Conservation (phyloP, 2,888 invertebrate genomes). For the Dorcus hopei region DNA sequence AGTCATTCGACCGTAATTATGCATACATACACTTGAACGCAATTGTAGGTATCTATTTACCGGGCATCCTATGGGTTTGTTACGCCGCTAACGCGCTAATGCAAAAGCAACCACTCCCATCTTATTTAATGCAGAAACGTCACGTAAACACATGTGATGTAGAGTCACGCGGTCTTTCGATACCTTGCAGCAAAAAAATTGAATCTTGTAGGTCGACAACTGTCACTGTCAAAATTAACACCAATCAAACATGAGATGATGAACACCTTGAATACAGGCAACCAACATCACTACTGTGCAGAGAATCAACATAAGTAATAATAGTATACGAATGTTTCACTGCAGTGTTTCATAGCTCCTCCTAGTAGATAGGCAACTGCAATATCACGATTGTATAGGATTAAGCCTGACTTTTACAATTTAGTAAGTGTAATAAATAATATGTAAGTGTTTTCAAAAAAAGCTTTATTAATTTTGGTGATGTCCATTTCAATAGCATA, state of each 20-base stretch:
- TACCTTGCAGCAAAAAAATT: slow-evolving; percentile 1
- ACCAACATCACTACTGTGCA: neutral
- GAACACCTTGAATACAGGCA: neutral
- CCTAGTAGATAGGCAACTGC: too few species aligned
- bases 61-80: slow-evolving; percentile 5
- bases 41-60: slow-evolving; percentile 1
- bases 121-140: slow-evolving; percentile 20
- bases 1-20: slow-evolving; percentile 10
- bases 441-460: too few species aligned
- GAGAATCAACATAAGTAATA: too few species aligned
- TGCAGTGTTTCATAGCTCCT: too few species aligned
- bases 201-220: neutral
- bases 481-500: too few species aligned
- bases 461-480: too few species aligned
- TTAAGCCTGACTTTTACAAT: too few species aligned
- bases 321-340: too few species aligned
- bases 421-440: too few species aligned
- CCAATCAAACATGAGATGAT: neutral
- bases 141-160: slow-evolving; percentile 26
- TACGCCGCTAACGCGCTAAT: slow-evolving; percentile 16
- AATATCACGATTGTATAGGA: too few species aligned
- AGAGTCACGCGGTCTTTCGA: slow-evolving; percentile 29
- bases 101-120: slow-evolving; percentile 37
- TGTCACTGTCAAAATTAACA: neutral
- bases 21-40: slow-evolving; percentile 14